Base-by-base conservation (phyloP, 2,113 vertebrate genomes). In the Patagioenas fasciata region DNA sequence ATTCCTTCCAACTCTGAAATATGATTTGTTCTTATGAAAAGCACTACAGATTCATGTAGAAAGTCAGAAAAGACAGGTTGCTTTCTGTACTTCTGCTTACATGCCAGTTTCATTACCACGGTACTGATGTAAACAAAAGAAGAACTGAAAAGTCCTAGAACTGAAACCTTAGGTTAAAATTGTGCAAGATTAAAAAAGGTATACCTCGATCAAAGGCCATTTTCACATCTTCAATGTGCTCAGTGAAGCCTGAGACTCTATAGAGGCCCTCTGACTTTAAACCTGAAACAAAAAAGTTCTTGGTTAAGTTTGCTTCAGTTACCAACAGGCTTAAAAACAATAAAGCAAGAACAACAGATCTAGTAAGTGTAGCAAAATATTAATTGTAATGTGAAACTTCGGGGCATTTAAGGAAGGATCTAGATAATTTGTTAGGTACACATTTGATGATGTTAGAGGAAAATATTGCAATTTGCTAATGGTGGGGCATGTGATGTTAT, bases 161-260 rank as follows among this genome's bases (percentile, higher is more conserved):
- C 13, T 29, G 69, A 80, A 74, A 83, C 29, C 10, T 88, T 83
- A 84, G 19, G 60, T 80, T 61, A 81, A 80, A 51, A 71, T 2
- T 40, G 32, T 72, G 34, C 14, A 66, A 34, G 58, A 32, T 32
- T 75, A 77, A 75, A 91, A 97, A 97, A 54, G 16, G 13, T 65
- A 54, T 96, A 99, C 99, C 99, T 99, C 99, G 97, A 96, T 99
- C 99, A 97, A 99, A 99, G 57, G 99, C 96, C 94, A 99, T 99
- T 94, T 99, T 99, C 89, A 99, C 99, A 36, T 99, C 99, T 97
- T 99, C 99, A 60, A 99, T 98, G 97, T 99, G 99, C 91, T 99
- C 99, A 23, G 99, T 99, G 97, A 99, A 99, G 91, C 99, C 99
- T 19, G 99, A 99, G 85, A 99, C 99, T 98, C 99, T 97, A 83